Evolutionary conservation across 2,888 invertebrate species (phyloP).

Genomic region (Drosophila crucigera): DNA sequence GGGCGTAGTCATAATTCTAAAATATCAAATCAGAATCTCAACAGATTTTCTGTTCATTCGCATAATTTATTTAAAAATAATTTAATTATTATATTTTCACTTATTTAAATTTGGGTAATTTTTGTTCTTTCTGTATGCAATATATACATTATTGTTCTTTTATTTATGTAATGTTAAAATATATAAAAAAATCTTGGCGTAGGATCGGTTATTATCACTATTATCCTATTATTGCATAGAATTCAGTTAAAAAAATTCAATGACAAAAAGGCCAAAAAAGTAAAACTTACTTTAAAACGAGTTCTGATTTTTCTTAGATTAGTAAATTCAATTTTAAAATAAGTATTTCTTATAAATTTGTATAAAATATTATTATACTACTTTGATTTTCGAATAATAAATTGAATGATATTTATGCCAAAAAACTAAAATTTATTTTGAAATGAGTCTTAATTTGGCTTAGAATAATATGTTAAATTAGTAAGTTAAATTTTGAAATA

Average conservation of each 20-base stretch:
- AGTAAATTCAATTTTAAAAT: no score
- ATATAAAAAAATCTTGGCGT: background rate
- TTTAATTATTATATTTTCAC: background rate
- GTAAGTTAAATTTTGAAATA: background rate
- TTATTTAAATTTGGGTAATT: background rate
- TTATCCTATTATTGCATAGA: no score
- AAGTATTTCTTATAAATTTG: no score
- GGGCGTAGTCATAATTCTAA: background rate
- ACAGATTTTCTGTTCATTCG: background rate
- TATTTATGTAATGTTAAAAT: background rate
- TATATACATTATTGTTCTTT: background rate
- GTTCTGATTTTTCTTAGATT: background rate
- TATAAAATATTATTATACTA: background rate
- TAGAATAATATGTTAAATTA: background rate
- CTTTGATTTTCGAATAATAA: background rate
- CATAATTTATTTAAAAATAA: background rate
- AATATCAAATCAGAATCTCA: background rate
- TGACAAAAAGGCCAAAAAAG: no score
- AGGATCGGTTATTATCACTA: background rate
- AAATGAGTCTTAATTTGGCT: no score
- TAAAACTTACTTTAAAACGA: background rate
- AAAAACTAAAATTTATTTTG: no score
- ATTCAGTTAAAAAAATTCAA: no score
- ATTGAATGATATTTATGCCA: no score
- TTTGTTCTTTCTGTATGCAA: background rate